Evolutionary conservation across 2,113 vertebrate genomes (phyloP), one percentile per base, ranked within the genome.

Genomic region (Bettongia penicillata): DNA sequence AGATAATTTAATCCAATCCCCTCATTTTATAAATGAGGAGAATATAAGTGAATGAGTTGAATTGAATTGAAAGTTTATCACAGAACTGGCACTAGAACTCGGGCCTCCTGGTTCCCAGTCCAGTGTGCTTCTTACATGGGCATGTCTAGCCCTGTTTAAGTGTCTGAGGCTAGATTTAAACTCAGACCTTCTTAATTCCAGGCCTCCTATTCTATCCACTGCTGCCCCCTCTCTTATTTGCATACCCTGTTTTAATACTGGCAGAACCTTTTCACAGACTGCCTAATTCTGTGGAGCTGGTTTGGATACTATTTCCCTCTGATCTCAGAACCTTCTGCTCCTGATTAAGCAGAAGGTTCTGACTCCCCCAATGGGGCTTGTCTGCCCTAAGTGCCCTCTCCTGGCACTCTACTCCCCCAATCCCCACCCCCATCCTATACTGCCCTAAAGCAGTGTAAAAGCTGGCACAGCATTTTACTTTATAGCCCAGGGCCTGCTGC

Each of bases 381-480:
- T n/a, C 31, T 61, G 57, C 57, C 31, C 68, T 43, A 84, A 84
- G n/a, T 8, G 68, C n/a, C 68, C n/a, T 84, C 68, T 84, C n/a
- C 19, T 11, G 12, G 19, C 37, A 16, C 37, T 43, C 68, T 1
- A 19, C 68, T 77, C 5, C 68, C 68, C 37, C 68, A 22, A 77
- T 77, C 37, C 68, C 68, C 19, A 43, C 68, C 68, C 37, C 68
- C 68, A 43, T 2, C n/a, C n/a, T 43, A 1, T 7, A n/a, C 19
- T 23, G 68, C 37, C n/a, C 68, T 84, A 84, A 43, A 84, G 37
- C 68, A 43, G 68, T 43, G n/a, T 84, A 22, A 84, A 19, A 99
- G 99, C 99, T 99, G 99, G 99, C 99, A 93, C 96, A 98, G 99
- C 99, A 99, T 94, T 99, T 99, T 98, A 68, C 96, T 96, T 98